Base-by-base conservation (phyloP, 1,140 invertebrate species). In the Riptortus pedestris region DNA sequence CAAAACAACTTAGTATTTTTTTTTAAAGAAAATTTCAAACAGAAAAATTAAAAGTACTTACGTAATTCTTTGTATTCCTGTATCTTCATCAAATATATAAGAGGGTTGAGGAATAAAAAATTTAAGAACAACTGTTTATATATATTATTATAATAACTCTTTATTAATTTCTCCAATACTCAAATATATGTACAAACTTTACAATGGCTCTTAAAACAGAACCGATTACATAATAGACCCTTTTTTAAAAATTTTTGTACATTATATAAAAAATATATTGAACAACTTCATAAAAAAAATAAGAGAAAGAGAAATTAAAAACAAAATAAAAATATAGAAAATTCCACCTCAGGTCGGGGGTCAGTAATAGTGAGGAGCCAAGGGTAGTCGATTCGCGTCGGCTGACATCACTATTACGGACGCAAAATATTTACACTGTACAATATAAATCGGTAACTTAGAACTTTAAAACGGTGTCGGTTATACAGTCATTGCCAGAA, bases 401-500 rank as follows among this genome's bases (percentile, higher is more conserved):
- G 51, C 51, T 55, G 26, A 26, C 51, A 55, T 55, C 51, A 55
- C 51, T 55, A 55, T 55, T 55, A 55, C 51, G 24, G 51, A 55
- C 51, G 26, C 2, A 24, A 38, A 55, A 7, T 55, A 55, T 55
- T 26, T 55, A 55, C 51, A 55, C 51, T 55, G 51, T 55, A 55
- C 51, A 55, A 24, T 26, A 24, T 4, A 55, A 18, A 55, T 24
- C 51, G 51, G 51, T 55, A 55, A 55, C 51, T 55, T 55, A 55
- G 24, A 55, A 55, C 51, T 24, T 55, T 55, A 24, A 24, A 55
- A 55, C 51, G 12, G 3, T 55, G 51, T 55, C 4, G 43, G 14
- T 67, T 68, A 71, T 26, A 71, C 70, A 26, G 77, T 78, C 77
- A 79, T 79, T 58, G 78, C 77, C 61, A 79, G 70, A 71, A 77